Percentiles rank a stretch among this genome's conserved stretches.
Conservation (phyloP, 2,113 vertebrate species). For the Murina feae region DNA sequence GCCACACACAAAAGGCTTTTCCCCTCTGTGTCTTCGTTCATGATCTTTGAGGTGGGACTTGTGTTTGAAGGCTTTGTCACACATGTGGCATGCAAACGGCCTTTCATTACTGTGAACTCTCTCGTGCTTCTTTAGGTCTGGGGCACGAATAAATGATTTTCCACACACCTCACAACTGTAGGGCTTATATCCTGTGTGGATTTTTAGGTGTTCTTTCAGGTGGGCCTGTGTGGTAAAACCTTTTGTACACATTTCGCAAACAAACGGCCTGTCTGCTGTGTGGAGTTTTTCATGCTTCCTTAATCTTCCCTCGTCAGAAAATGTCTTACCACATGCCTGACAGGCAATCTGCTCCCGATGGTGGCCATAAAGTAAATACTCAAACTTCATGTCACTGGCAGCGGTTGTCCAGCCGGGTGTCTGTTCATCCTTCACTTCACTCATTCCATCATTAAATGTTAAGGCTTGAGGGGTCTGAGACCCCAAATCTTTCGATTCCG, state of each 20-base stretch:
- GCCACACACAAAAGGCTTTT: constrained; percentile 97
- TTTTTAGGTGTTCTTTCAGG: constrained; percentile 98
- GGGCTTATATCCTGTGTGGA: constrained; percentile 97
- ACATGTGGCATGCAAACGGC: constrained; percentile 96
- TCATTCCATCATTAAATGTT: constrained; percentile 93
- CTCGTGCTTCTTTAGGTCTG: constrained; percentile 97
- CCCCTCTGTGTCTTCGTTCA: constrained; percentile 94
- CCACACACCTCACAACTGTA: constrained; percentile 98
- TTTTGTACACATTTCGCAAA: constrained; percentile 98
- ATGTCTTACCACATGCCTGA: constrained; percentile 91
- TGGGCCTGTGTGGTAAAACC: constrained; percentile 98
- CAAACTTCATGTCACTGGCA: constrained; percentile 96
- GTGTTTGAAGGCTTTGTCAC: constrained; percentile 99
- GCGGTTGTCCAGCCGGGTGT: constrained; percentile 89
- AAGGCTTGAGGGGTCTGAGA: constrained; percentile 92
- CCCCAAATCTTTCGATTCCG: constrained; percentile 87
- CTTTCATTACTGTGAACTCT: constrained; percentile 97
- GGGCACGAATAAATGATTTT: constrained; percentile 96
- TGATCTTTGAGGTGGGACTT: constrained; percentile 99
- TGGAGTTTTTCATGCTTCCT: constrained; percentile 96
- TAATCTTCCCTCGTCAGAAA: constrained; percentile 92
- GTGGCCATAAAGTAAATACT: constrained; percentile 96
- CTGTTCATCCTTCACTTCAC: constrained; percentile 91
- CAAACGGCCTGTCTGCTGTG: constrained; percentile 94
- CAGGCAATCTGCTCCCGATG: constrained; percentile 95